Percentiles rank a stretch among this genome's conserved stretches.
phyloP scores from a whole-genome alignment of 2,888 invertebrate species.

The Xylota segnis region DNA sequence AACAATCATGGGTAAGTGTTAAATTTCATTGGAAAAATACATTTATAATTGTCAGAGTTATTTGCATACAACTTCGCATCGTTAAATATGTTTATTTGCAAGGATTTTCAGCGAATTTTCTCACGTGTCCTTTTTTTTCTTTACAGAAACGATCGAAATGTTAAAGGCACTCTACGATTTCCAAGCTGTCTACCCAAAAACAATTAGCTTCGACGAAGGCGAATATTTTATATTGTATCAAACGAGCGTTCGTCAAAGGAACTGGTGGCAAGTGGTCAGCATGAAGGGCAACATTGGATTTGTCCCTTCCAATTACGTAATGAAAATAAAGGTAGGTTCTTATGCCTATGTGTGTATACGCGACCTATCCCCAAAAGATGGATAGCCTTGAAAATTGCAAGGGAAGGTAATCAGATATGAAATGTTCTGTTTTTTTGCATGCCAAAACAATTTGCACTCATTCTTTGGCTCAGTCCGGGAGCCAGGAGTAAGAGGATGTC shows the following conservation, averaged over 20 bases:
- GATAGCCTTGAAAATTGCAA: slow-evolving; percentile 70
- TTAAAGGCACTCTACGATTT: slow-evolving; percentile 93
- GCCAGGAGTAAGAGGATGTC: slow-evolving; percentile 30
- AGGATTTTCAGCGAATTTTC: slow-evolving; percentile 24
- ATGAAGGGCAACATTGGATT: slow-evolving; percentile 93
- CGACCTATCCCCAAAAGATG: slow-evolving; percentile 56
- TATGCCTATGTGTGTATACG: slow-evolving; percentile 38
- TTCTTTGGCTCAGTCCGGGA: slow-evolving; percentile 18
- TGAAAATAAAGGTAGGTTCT: slow-evolving; percentile 88
- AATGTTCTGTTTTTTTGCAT: slow-evolving; percentile 32
- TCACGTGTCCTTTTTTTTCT: slow-evolving; percentile 48
- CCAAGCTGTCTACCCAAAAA: slow-evolving; percentile 93
- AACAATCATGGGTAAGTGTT: slow-evolving; percentile 67
- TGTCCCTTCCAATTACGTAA: slow-evolving; percentile 94
- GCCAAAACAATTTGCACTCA: slow-evolving; percentile 21
- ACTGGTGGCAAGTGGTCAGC: slow-evolving; percentile 96
- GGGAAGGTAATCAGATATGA: slow-evolving; percentile 40
- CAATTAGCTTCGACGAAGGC: slow-evolving; percentile 91
- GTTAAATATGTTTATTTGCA: slow-evolving; percentile 8
- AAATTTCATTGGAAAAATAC: slow-evolving; percentile 11
- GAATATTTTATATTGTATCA: slow-evolving; percentile 93
- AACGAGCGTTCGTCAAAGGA: slow-evolving; percentile 90
- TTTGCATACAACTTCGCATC: background rate
- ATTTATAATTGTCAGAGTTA: background rate
- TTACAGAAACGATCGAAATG: slow-evolving; percentile 91